Base-by-base conservation (phyloP, 2,888 invertebrate genomes). In the Polydesmus complanatus region DNA sequence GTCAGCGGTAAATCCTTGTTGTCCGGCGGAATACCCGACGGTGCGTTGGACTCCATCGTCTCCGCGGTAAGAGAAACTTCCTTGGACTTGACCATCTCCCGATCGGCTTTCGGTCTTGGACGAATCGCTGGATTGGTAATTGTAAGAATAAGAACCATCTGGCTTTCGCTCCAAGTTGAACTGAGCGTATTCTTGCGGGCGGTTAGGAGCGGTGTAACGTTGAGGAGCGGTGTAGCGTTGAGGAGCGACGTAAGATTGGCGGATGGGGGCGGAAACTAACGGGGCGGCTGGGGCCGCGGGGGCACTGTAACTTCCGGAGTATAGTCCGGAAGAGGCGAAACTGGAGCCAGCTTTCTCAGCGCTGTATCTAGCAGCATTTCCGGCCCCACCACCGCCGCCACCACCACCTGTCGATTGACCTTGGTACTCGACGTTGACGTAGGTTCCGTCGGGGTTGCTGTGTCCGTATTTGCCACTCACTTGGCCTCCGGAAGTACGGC, bases 341-440 rank as follows among this genome's bases (percentile, higher is more conserved):
- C 26, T 57, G 49, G 25, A 48, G 25, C 0, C 23, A 25, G 23
- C 22, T 50, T 19, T 49, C 23, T 47, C 47, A 18, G 18, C 37
- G 37, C 11, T 19, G 1, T 2, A 47, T 11, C 11, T 56, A 22
- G 55, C n/a, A 54, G 25, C 25, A 27, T 1, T 27, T 18, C 3
- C 54, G 26, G 8, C 27, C 27, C 19, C 54, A 27, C 27, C 54
- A 23, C n/a, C 19, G 8, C 47, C 49, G 14, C 58, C 54, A 50
- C 50, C 51, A 23, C 50, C 55, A 14, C 60, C 60, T 27, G 60
- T 56, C 22, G 26, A 37, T 26, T 47, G 49, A 1, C 37, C 60
- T 14, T 55, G 56, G n/a, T 60, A 60, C 37, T 60, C 49, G 8
- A 60, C 60, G 19, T 60, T 60, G 26, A 56, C 49, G 51, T 48